Conservation (phyloP, 2,888 invertebrate species). For the Cinara cedri region DNA sequence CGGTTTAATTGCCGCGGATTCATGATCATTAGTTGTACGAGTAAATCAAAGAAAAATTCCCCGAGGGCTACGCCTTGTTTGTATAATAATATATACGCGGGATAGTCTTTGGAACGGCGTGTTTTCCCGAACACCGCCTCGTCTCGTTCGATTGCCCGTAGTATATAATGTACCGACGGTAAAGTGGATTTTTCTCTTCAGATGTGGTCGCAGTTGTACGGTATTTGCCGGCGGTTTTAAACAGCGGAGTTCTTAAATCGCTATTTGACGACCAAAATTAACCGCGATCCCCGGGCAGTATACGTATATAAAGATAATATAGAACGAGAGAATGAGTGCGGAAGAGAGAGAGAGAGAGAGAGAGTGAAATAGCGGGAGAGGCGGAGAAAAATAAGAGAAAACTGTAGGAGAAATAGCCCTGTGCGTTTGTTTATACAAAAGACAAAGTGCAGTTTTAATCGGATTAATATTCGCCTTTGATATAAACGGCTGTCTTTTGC, state of each 20-base stretch:
- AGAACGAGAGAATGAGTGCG: not conserved
- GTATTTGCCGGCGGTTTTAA: not conserved
- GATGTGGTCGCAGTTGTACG: slow-evolving; percentile 32
- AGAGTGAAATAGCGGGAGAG: too few species aligned
- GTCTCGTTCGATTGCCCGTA: not conserved
- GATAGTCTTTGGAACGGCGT: slow-evolving; percentile 30
- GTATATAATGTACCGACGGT: not conserved
- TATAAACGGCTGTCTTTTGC: slow-evolving; percentile 38
- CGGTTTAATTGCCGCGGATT: slow-evolving; percentile 53
- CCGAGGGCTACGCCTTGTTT: slow-evolving; percentile 46
- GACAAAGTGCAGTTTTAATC: slow-evolving; percentile 54
- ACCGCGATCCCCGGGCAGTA: slow-evolving; percentile 22
- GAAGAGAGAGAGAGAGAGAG: not conserved
- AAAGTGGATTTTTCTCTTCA: slow-evolving; percentile 15
- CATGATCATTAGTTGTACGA: slow-evolving; percentile 45
- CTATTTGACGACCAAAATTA: slow-evolving; percentile 50
- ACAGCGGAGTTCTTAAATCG: slow-evolving; percentile 38
- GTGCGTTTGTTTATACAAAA: slow-evolving; percentile 46
- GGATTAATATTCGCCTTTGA: slow-evolving; percentile 52
- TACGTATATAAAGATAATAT: not conserved
- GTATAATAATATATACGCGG: not conserved
- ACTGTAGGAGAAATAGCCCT: slow-evolving; percentile 9
- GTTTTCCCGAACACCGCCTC: slow-evolving; percentile 7
- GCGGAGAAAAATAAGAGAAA: not conserved
- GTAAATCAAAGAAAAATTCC: slow-evolving; percentile 57